Evolutionary conservation across 37 sponge, comb jelly and placozoan genomes (phyloP).

Genomic region (Oopsacas minuta): DNA sequence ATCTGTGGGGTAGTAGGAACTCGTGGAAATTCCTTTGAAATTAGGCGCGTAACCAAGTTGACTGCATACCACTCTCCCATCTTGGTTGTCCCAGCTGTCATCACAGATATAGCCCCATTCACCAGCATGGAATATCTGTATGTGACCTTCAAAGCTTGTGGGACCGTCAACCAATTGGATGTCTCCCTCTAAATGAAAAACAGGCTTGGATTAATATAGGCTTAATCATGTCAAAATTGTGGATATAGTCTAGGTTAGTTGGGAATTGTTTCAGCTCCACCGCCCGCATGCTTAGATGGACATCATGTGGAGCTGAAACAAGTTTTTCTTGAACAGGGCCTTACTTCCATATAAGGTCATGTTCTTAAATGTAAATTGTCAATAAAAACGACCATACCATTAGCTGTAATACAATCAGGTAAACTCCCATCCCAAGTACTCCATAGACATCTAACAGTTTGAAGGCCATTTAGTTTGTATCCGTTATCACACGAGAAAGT

Average conservation of each 20-base stretch:
- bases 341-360: no score
- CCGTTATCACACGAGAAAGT: constrained; percentile 8
- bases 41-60: constrained; percentile 12
- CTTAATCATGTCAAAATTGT: no score
- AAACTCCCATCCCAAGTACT: constrained; percentile 17
- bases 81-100: constrained; percentile 33
- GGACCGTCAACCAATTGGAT: constrained; percentile 18
- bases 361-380: no score
- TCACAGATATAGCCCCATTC: constrained; percentile 32
- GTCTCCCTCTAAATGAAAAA: constrained; percentile 20
- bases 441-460: neutral
- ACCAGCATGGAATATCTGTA: constrained; percentile 17
- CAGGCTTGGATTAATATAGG: no score
- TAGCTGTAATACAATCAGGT: constrained; percentile 8
- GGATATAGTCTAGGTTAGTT: no score
- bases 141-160: neutral
- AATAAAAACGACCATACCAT: no score
- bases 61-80: constrained; percentile 33
- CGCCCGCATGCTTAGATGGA: no score
- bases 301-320: no score
- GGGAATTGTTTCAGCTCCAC: no score
- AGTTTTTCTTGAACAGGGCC: no score
- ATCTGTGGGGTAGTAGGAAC: neutral
- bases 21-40: neutral
- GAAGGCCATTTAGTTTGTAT: constrained; percentile 16